Evolutionary conservation across 1,140 invertebrate genomes (phyloP).

Genomic region (Argopecten irradians): DNA sequence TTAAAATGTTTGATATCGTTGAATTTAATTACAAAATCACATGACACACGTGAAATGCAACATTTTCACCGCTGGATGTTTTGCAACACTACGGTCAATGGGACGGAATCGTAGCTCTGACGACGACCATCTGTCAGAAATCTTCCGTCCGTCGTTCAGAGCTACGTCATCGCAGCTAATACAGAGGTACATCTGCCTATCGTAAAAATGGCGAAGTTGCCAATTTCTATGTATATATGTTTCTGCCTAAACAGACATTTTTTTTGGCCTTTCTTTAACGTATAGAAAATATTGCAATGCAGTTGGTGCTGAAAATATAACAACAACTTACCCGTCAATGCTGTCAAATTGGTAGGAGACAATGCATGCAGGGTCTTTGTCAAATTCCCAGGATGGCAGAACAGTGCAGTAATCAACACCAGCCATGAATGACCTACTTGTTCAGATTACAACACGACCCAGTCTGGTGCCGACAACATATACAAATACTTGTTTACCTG

Average conservation of each 20-base stretch:
- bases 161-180: neutral
- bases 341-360: constrained; percentile 39
- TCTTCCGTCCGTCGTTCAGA: no score
- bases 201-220: no score
- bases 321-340: neutral
- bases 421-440: constrained; percentile 33
- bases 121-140: no score
- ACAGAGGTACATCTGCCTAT: no score
- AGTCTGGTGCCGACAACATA: no score
- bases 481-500: no score
- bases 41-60: no score
- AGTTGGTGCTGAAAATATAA: neutral
- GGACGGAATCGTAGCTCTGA: no score
- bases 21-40: no score
- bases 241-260: neutral
- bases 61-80: no score
- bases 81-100: no score
- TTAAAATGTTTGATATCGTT: no score
- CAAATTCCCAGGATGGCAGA: constrained; percentile 46
- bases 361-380: constrained; percentile 42
- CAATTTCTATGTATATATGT: neutral
- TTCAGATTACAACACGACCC: neutral
- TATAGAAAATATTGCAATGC: neutral
- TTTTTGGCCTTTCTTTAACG: neutral
- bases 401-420: constrained; percentile 41